A percentile compares a stretch with the other conserved stretches of the same genome.
Conservation (phyloP, 2,113 vertebrate species). For the Eptesicus fuscus region DNA sequence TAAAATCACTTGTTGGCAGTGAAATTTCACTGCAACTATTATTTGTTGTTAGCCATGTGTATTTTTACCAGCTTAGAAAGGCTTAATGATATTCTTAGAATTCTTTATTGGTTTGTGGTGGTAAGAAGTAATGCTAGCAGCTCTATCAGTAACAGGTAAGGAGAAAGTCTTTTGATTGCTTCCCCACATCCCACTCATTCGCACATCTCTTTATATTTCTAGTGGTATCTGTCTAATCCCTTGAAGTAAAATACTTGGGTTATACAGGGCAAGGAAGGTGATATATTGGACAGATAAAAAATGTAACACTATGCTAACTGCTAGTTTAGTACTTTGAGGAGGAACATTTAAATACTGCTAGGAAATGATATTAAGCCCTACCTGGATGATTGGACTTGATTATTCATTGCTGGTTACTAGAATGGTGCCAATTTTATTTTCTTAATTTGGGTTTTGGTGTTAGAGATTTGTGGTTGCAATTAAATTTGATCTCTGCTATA, state of each 20-base stretch:
- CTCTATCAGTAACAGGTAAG: neutral
- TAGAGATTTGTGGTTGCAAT: constrained; percentile 10
- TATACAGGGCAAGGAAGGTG: neutral
- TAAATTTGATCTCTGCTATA: constrained; percentile 5
- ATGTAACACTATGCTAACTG: neutral
- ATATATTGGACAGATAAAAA: neutral
- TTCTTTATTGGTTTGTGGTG: neutral
- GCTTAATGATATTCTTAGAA: constrained; percentile 28
- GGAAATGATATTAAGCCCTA: neutral
- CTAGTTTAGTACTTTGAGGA: neutral
- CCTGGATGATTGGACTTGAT: neutral
- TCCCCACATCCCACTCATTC: neutral
- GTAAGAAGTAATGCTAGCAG: neutral
- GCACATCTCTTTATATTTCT: neutral
- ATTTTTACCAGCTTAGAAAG: constrained; percentile 17
- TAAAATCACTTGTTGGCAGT: constrained; percentile 41
- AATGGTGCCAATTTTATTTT: neutral
- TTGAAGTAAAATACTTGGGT: constrained; percentile 4
- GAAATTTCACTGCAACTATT: constrained; percentile 20
- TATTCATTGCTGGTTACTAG: neutral
- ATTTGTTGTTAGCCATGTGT: constrained; percentile 19
- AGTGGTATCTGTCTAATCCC: neutral
- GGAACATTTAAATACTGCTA: neutral
- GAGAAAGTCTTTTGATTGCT: neutral
- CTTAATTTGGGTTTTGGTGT: constrained; percentile 39